Evolutionary conservation across 2,113 vertebrate species (phyloP), one percentile per base, ranked within the genome.

Genomic region (Dicerorhinus sumatrensis): DNA sequence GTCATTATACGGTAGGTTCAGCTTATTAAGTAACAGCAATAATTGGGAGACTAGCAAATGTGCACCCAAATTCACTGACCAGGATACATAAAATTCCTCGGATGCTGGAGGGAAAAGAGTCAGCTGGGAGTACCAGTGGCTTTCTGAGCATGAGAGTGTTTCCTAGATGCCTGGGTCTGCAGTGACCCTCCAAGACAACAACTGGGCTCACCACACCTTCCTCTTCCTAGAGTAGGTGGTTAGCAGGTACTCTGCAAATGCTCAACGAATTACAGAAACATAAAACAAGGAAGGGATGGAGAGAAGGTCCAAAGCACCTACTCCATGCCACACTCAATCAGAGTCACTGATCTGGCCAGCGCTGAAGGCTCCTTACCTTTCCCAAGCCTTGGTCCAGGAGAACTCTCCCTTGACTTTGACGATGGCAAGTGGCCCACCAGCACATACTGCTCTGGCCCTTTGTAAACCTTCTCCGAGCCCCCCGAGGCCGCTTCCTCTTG

Each of bases 341-440:
- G 31, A 65, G 70, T 36, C 29, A 36, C 23, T 51, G 42, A 36
- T 36, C 20, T 18, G 58, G 39, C 62, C 69, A 42, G 39, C 46
- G 8, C 31, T 65, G 31, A 60, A 18, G 70, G 93, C 79, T 67
- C 51, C 36, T 77, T 99, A 99, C 99, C 99, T 99, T 99, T 99
- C 94, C 97, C 98, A 94, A 98, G 96, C 90, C 98, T 98, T 36
- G 98, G 98, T 91, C 98, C 97, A 56, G 99, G 98, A 95, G 98
- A 99, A 97, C 97, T 98, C 93, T 99, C 99, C 96, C 98, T 99
- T 70, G 99, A 99, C 96, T 99, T 98, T 58, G 95, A 92, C 1
- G 98, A 98, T 39, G 99, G 98, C 95, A 99, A 98, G 81, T 98
- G 98, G 93, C 98, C 98, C 93, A 98, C 98, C 98, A 98, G 87